Conservation (phyloP, 2,888 invertebrate species). For the Steinernema carpocapsae region DNA sequence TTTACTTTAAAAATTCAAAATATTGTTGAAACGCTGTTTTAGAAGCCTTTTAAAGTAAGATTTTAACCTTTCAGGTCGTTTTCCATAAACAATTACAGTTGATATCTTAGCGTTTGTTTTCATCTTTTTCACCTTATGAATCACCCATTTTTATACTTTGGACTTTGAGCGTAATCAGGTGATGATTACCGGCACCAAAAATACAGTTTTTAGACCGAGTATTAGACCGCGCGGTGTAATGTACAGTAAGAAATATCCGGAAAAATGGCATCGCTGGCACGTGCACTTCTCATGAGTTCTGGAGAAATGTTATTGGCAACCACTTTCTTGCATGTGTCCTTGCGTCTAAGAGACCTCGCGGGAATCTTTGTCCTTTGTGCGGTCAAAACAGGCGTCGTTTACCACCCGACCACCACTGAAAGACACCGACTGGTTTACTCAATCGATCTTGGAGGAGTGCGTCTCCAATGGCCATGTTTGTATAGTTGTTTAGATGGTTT, state of each 20-base stretch:
- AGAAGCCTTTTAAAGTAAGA: too few relatives aligned
- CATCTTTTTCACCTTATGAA: background rate
- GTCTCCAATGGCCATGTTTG: background rate
- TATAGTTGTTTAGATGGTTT: background rate
- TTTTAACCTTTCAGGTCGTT: too few relatives aligned
- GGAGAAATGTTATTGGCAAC: too few relatives aligned
- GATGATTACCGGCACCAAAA: background rate
- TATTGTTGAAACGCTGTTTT: too few relatives aligned
- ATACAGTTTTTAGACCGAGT: background rate
- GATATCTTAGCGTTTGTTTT: too few relatives aligned
- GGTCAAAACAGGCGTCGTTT: constrained; percentile 16
- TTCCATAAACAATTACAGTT: too few relatives aligned
- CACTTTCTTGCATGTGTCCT: background rate
- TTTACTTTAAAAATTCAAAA: too few relatives aligned
- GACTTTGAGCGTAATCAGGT: background rate
- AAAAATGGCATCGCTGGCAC: too few relatives aligned
- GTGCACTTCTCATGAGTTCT: too few relatives aligned
- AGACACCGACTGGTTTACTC: constrained; percentile 4
- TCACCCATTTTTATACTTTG: background rate
- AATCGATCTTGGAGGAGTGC: constrained; percentile 6
- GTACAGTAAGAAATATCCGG: too few relatives aligned
- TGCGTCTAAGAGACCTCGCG: too few relatives aligned
- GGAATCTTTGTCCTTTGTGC: constrained; percentile 18
- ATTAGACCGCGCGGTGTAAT: too few relatives aligned
- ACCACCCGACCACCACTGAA: background rate